Base-by-base conservation (phyloP, 2,888 invertebrate species). In the Enoplolaimus lenunculus region DNA sequence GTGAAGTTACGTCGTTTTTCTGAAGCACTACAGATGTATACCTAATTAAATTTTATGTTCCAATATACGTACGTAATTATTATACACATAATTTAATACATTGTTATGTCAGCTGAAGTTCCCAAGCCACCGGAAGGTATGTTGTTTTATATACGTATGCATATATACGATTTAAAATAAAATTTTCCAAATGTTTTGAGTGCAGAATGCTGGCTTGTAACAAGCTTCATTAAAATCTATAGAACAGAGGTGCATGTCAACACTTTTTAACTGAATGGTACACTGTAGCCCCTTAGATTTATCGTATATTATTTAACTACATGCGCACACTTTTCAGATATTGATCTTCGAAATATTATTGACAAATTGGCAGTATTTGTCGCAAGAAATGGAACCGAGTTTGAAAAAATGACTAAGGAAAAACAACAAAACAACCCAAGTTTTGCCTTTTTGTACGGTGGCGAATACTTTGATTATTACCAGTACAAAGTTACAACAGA, bases 341-440 rank as follows among this genome's bases (percentile, higher is more conserved):
- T 89, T 79, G 93, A 95, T 81, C 87, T 94, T 79, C 88, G 90
- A 80, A 94, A 93, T 85, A 94, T 95, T 80, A 97, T 98, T 79
- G 97, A 97, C 85, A 95, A 95, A 85, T 85, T 97, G 78, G 97
- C 97, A 21, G 93, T 93, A 83, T 97, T 97, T 86, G 97, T 98
- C 75, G 97, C 97, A 72, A 78, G 94, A 83, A 97, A 95, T 89
- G 97, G 97, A 70, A 93, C 93, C n/a, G 95, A 95, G 82, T 95
- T 95, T 84, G 97, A 97, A 85, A 89, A 91, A 84, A 95, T 95
- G 90, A 95, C 95, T 73, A 95, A 95, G 86, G 90, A 90, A 80
- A 95, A 95, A 84, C 95, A 97, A 84, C 90, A 92, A 83, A 92
- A 91, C 81, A 97, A 98, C 83, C 92, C 93, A 1, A 93, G 93